Evolutionary conservation across 2,888 invertebrate species (phyloP), one percentile per base, ranked within the genome.

Genomic region (Heliconius ismenius): DNA sequence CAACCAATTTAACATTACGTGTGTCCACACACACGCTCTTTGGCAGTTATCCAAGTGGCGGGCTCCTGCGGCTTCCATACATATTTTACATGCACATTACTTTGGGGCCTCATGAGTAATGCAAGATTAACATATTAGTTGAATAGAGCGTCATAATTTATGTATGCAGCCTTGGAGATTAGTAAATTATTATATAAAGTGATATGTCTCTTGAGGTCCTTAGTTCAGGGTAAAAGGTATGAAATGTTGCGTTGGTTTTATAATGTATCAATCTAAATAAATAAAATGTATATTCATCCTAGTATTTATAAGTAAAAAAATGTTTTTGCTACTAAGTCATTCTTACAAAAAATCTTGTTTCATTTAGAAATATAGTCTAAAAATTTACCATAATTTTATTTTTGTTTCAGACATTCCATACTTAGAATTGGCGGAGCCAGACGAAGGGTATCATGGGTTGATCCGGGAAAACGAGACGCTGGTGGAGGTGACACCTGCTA

Each of bases 381-480:
- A 49, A 28, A 21, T 13, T 70, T n/a, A 49, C 4, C 10, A 2
- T n/a, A 58, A 7, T n/a, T 21, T 24, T 18, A 74, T 49, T 74
- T 43, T 81, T 84, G 32, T 83, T 86, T 60, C 95, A 95, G 86
- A 95, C 95, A 96, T 95, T 76, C 97, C 97, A 39, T 96, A 96
- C 86, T 90, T 97, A 94, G 97, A 97, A 91, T 94, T 97, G 89
- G 96, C 96, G 79, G 97, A 96, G 87, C 95, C 97, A 65, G 98
- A 98, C 87, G 97, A 97, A 85, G 98, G 98, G 80, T 98, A 98
- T 94, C 98, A 98, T 87, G 98, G 98, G 60, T 95, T 98, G 90
- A 97, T 98, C 86, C 96, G 97, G 84, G 98, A 98, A 95, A 98
- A 98, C 92, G 98, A 98, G 92, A 97, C 98, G 74, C 94, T 97